Percentiles rank a stretch among this genome's conserved stretches.
phyloP scores from a whole-genome alignment of 1,140 invertebrate species.

The Dinoponera quadriceps region DNA sequence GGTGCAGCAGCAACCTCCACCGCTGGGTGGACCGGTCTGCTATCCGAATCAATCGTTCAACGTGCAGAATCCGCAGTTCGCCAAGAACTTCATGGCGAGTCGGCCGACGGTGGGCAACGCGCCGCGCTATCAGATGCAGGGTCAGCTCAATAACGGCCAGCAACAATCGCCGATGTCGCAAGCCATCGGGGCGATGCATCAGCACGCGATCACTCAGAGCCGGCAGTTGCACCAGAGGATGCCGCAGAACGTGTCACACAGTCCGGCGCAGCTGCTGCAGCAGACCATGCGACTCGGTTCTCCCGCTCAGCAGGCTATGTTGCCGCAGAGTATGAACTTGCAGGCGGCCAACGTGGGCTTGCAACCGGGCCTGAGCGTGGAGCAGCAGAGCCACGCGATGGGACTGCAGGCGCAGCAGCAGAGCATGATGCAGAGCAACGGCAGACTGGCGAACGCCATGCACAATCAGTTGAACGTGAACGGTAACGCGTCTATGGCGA shows the following conservation, averaged over 20 bases:
- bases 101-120: conserved; percentile 64
- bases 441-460: conserved; percentile 51
- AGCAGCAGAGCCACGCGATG: conserved; percentile 62
- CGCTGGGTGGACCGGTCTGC: conserved; percentile 47
- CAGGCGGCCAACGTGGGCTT: conserved; percentile 34
- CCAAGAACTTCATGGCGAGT: conserved; percentile 76
- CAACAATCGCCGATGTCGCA: conserved; percentile 55
- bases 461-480: conserved; percentile 65
- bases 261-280: conserved; percentile 60
- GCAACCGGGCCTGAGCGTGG: conserved; percentile 49
- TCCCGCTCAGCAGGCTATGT: conserved; percentile 53
- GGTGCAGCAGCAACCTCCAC: conserved; percentile 29
- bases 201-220: conserved; percentile 62
- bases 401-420: conserved; percentile 61
- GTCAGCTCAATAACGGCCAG: conserved; percentile 54
- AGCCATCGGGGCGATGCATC: conserved; percentile 59
- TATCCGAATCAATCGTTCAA: conserved; percentile 77
- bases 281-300: conserved; percentile 65
- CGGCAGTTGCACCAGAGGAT: conserved; percentile 70
- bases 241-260: conserved; percentile 61
- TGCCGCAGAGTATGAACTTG: conserved; percentile 43
- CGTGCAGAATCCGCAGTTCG: conserved; percentile 79
- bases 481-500: conserved; percentile 41
- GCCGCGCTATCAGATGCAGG: conserved; percentile 67
- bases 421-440: conserved; percentile 61